Evolutionary conservation across 2,888 invertebrate species (phyloP).

Genomic region (Cheilosia pagana): DNA sequence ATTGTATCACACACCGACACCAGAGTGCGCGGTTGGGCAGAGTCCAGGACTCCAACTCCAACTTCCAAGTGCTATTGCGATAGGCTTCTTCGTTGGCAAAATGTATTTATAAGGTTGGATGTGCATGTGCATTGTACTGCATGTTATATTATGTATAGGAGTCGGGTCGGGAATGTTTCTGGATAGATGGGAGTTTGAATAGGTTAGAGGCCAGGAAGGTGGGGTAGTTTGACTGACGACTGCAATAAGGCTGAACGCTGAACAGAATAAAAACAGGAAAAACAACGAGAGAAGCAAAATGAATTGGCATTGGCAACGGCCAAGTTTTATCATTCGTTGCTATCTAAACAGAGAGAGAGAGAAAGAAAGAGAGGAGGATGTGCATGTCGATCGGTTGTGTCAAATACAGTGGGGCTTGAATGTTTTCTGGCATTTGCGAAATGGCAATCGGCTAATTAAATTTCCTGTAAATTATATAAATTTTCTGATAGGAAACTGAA

Average conservation of each 20-base stretch:
- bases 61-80: conserved; percentile 25
- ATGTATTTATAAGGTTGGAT: conserved; percentile 16
- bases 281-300: conserved; percentile 29
- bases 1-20: conserved; percentile 40
- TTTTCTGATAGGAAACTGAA: no score
- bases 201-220: conserved; percentile 53
- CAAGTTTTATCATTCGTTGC: conserved; percentile 55
- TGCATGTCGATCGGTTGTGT: conserved; percentile 24
- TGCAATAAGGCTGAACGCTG: conserved; percentile 49
- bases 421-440: background rate
- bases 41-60: no score
- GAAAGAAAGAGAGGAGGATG: background rate
- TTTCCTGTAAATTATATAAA: no score
- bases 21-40: conserved; percentile 23
- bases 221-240: conserved; percentile 44
- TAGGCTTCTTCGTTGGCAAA: conserved; percentile 41
- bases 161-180: conserved; percentile 51
- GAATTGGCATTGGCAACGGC: conserved; percentile 63
- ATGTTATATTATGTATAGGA: background rate
- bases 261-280: conserved; percentile 20
- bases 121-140: background rate
- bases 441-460: no score
- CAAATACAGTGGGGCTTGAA: conserved; percentile 7
- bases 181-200: conserved; percentile 62
- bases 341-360: conserved; percentile 27